phyloP scores from a whole-genome alignment of 2,888 invertebrate genomes.

The Dryobotodes eremita region DNA sequence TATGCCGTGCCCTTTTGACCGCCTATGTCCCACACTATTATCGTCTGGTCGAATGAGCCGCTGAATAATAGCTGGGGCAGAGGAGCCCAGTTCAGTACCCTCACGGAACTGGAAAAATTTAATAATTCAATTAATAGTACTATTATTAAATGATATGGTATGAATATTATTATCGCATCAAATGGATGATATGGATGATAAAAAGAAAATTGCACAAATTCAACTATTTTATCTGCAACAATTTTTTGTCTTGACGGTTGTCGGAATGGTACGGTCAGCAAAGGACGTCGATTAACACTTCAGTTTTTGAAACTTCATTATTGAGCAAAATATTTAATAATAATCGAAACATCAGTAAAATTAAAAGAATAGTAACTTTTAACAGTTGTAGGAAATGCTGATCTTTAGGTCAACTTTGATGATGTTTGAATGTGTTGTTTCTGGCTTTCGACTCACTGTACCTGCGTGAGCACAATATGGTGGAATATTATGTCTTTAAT shows the following conservation, averaged over 20 bases:
- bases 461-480: not conserved
- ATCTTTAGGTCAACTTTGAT: not conserved
- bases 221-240: not conserved
- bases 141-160: not conserved
- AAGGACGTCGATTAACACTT: not conserved
- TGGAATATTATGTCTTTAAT: not conserved
- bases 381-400: not conserved
- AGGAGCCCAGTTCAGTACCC: constrained; percentile 98
- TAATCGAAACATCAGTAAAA: not conserved
- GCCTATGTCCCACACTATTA: constrained; percentile 99
- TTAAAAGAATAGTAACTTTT: not conserved
- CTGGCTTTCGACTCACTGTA: not conserved
- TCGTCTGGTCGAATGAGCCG: constrained; percentile 98
- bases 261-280: too few relatives aligned
- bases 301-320: too few relatives aligned
- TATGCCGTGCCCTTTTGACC: constrained; percentile 99
- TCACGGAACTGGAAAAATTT: constrained; percentile 92
- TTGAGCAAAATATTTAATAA: not conserved
- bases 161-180: not conserved
- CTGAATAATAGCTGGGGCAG: constrained; percentile 97
- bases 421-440: not conserved
- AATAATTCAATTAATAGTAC: not conserved
- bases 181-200: not conserved
- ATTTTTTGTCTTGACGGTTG: not conserved
- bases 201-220: not conserved